Evolutionary conservation across 1,140 invertebrate genomes (phyloP).

Genomic region (Glomeris maerens): DNA sequence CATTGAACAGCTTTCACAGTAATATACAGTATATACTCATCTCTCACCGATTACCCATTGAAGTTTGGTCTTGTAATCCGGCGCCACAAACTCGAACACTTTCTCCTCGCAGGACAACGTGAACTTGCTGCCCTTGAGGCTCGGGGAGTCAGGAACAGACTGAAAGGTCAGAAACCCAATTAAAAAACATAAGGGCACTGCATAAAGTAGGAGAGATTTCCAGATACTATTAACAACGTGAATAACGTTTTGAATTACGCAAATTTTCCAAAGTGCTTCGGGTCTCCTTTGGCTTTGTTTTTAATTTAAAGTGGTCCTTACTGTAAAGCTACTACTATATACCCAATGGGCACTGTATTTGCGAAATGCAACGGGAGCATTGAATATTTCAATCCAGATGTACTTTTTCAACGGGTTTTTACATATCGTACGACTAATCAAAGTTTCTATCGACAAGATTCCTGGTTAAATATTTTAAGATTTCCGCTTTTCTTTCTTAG

Average conservation of each 20-base stretch:
- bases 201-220: not conserved
- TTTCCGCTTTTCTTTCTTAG: too few relatives aligned
- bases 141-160: slow-evolving; percentile 20
- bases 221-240: not conserved
- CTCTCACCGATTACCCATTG: slow-evolving; percentile 22
- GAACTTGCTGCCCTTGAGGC: slow-evolving; percentile 19
- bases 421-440: too few relatives aligned
- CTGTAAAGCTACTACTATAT: too few relatives aligned
- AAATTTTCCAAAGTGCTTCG: slow-evolving; percentile 15
- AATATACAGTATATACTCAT: too few relatives aligned
- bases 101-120: slow-evolving; percentile 18
- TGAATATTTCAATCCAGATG: too few relatives aligned
- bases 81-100: slow-evolving; percentile 22
- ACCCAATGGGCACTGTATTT: too few relatives aligned
- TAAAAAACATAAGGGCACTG: not conserved
- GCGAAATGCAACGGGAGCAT: too few relatives aligned
- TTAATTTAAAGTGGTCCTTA: too few relatives aligned
- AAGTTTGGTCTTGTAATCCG: slow-evolving; percentile 23
- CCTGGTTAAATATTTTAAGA: too few relatives aligned
- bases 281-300: not conserved
- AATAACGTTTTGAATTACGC: slow-evolving; percentile 11
- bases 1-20: too few relatives aligned
- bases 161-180: slow-evolving; percentile 9
- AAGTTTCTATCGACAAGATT: too few relatives aligned
- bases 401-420: too few relatives aligned